Percentiles rank a stretch among this genome's conserved stretches.
phyloP scores from a whole-genome alignment of 2,888 invertebrate genomes.

The Silvanus unidentatus region DNA sequence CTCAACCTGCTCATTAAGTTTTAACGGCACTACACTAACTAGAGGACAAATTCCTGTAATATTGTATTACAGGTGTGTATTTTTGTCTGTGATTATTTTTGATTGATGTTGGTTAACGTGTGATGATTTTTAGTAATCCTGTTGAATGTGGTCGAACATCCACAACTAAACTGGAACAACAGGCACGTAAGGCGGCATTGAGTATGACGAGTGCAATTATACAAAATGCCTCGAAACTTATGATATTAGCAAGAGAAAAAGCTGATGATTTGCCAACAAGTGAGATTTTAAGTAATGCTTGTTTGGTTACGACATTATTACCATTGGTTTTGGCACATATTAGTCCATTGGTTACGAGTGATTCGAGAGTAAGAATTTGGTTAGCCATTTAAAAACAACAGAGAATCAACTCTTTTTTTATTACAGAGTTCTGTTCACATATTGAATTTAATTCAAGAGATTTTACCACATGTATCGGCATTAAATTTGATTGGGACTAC shows the following conservation, averaged over 20 bases:
- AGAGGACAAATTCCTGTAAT: constrained; percentile 93
- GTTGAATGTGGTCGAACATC: constrained; percentile 40
- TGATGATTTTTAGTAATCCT: constrained; percentile 37
- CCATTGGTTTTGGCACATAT: constrained; percentile 83
- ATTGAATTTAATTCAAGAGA: constrained; percentile 76
- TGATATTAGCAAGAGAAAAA: constrained; percentile 70
- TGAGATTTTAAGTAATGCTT: constrained; percentile 55
- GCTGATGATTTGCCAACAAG: constrained; percentile 54
- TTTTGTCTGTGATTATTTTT: constrained; percentile 4
- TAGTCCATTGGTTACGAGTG: constrained; percentile 71
- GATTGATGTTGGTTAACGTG: background rate
- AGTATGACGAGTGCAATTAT: constrained; percentile 73
- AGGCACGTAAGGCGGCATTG: constrained; percentile 64
- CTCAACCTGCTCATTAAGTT: constrained; percentile 85
- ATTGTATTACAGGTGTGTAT: constrained; percentile 71
- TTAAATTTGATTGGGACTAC: constrained; percentile 61
- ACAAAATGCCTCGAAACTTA: constrained; percentile 68
- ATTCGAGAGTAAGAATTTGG: constrained; percentile 64
- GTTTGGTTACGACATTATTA: constrained; percentile 66
- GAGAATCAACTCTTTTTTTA: too few relatives aligned
- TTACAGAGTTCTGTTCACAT: constrained; percentile 78
- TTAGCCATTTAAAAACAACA: background rate
- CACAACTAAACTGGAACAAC: constrained; percentile 44
- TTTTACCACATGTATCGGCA: constrained; percentile 82
- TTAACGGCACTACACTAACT: constrained; percentile 92